Percentiles rank a stretch among this genome's conserved stretches.
Conservation (phyloP, 1,140 invertebrate genomes). For the Drosophila ogumai region DNA sequence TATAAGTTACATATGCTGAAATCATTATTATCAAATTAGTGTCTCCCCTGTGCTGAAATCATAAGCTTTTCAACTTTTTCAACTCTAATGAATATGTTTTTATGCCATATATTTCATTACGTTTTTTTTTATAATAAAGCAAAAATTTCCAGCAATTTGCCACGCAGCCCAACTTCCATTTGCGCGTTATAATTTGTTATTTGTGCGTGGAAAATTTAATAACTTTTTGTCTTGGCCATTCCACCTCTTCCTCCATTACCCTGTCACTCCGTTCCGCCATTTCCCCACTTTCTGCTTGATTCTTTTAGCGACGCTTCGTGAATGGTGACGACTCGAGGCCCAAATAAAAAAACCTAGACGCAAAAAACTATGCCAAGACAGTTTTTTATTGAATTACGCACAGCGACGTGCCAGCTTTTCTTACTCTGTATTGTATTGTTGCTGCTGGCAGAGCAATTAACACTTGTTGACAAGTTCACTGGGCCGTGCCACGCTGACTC, state of each 20-base stretch:
- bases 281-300: slow-evolving; percentile 21
- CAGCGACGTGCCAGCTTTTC: slow-evolving; percentile 19
- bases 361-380: slow-evolving; percentile 27
- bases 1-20: background rate
- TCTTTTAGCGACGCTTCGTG: slow-evolving; percentile 19
- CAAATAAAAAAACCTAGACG: slow-evolving; percentile 9
- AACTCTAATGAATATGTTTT: slow-evolving; percentile 2
- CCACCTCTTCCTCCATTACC: slow-evolving; percentile 2
- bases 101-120: slow-evolving; percentile 9
- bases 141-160: slow-evolving; percentile 24
- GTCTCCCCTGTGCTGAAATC: slow-evolving; percentile 1
- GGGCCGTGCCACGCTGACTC: slow-evolving; percentile 44
- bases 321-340: slow-evolving; percentile 12
- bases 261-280: slow-evolving; percentile 5
- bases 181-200: slow-evolving; percentile 36
- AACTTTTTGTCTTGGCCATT: slow-evolving; percentile 19
- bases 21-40: slow-evolving; percentile 8
- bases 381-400: slow-evolving; percentile 35
- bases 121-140: slow-evolving; percentile 18
- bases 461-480: slow-evolving; percentile 79
- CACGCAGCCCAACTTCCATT: slow-evolving; percentile 33
- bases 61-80: background rate
- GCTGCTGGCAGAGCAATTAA: slow-evolving; percentile 64
- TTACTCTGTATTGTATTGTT: slow-evolving; percentile 14
- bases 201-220: slow-evolving; percentile 53